These are phyloP conservation scores for Pseudomyrmex flavicornis DNA, from an alignment of 1,140 invertebrate species.

Conservation along the genomic window DNA sequence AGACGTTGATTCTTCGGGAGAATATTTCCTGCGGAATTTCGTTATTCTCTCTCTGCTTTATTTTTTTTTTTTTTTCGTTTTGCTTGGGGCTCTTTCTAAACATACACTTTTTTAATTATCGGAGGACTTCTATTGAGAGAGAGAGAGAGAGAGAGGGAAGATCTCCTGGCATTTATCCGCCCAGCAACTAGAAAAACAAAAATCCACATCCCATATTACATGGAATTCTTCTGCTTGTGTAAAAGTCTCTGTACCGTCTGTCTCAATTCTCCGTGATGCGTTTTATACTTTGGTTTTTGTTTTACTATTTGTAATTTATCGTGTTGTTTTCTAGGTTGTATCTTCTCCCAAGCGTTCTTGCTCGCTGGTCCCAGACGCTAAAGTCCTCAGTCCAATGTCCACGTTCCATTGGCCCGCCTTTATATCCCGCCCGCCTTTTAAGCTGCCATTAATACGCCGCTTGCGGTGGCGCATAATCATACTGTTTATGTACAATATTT, in stretches of 20 bases:
- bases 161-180: constrained; percentile 62
- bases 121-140: constrained; percentile 15
- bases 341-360: constrained; percentile 57
- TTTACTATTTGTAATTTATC: constrained; percentile 29
- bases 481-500: constrained; percentile 75
- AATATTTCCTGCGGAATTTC: constrained; percentile 23
- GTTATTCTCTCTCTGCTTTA: not conserved
- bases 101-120: constrained; percentile 1
- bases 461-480: constrained; percentile 75
- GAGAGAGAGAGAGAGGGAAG: constrained; percentile 2
- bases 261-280: constrained; percentile 6
- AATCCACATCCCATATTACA: constrained; percentile 57
- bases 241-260: constrained; percentile 14
- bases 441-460: constrained; percentile 67
- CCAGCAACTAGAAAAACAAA: constrained; percentile 62
- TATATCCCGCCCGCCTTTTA: constrained; percentile 55
- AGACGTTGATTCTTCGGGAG: constrained; percentile 19
- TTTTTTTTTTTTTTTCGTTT: not conserved
- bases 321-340: constrained; percentile 21
- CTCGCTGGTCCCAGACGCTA: constrained; percentile 47
- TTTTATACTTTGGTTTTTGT: not conserved
- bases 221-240: not conserved
- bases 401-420: constrained; percentile 45
- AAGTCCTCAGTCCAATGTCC: constrained; percentile 62
- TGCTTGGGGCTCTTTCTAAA: constrained; percentile 10